Percentiles rank a stretch among this genome's conserved stretches.
These are phyloP conservation scores for Xylophagus ater DNA, from an alignment of 2,888 invertebrate species.

Conservation along the genomic window DNA sequence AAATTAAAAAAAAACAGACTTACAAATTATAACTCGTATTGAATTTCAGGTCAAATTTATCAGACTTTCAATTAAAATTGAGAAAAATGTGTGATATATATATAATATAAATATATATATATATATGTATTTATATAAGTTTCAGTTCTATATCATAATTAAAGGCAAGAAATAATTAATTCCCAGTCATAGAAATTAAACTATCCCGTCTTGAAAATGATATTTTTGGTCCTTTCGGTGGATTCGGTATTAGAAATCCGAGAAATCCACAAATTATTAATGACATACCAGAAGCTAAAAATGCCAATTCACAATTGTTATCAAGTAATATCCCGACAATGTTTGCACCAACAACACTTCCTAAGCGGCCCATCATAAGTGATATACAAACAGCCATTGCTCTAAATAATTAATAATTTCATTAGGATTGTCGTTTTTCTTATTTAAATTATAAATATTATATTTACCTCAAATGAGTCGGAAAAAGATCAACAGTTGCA, in stretches of 20 bases:
- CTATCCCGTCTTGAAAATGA: slow-evolving; percentile 19
- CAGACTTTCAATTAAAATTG: too few species aligned
- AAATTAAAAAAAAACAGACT: too few species aligned
- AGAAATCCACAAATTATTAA: slow-evolving; percentile 25
- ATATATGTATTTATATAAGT: too few species aligned
- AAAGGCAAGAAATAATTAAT: too few species aligned
- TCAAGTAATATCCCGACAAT: slow-evolving; percentile 39
- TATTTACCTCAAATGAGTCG: slow-evolving; percentile 30
- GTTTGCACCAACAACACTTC: slow-evolving; percentile 42
- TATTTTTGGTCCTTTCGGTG: slow-evolving; percentile 1
- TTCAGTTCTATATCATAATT: too few species aligned
- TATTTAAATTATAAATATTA: neutral
- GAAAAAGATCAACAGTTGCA: slow-evolving; percentile 31
- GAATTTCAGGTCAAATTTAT: too few species aligned
- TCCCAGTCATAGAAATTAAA: slow-evolving; percentile 27
- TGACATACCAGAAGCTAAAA: slow-evolving; percentile 26
- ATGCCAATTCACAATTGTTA: slow-evolving; percentile 39
- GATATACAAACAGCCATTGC: slow-evolving; percentile 45
- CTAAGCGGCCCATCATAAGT: slow-evolving; percentile 42
- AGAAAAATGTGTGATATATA: too few species aligned
- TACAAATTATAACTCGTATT: too few species aligned
- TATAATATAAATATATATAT: too few species aligned
- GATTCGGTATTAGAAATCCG: slow-evolving; percentile 24
- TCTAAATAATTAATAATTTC: slow-evolving; percentile 27
- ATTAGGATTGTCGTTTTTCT: too few species aligned